Conservation (phyloP, 2,888 invertebrate genomes). For the Aphrophora alni region DNA sequence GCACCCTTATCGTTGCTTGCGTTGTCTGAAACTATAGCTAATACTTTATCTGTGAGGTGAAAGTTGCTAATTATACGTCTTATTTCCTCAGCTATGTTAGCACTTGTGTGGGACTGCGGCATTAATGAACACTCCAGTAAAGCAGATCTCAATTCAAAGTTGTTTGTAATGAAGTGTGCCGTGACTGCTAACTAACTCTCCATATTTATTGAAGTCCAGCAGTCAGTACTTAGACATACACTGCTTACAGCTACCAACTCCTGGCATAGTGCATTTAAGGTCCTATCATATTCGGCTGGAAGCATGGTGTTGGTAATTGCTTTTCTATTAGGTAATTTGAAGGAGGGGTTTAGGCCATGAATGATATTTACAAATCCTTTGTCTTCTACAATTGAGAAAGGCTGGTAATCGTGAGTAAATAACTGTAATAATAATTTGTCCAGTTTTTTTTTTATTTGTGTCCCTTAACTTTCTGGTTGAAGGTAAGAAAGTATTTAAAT, state of each 20-base stretch:
- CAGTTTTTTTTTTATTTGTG: conserved; percentile 19
- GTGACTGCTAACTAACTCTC: conserved; percentile 31
- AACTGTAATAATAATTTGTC: conserved; percentile 18
- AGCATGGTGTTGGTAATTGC: background rate
- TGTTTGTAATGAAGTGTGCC: conserved; percentile 11
- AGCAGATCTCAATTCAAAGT: conserved; percentile 21
- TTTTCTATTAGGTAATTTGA: conserved; percentile 18
- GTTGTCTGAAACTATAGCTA: conserved; percentile 27
- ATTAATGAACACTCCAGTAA: conserved; percentile 19
- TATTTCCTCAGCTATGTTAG: conserved; percentile 17
- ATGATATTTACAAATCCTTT: conserved; percentile 19
- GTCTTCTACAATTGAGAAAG: conserved; percentile 36
- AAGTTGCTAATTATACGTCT: background rate
- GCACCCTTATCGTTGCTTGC: conserved; percentile 15
- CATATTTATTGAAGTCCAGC: conserved; percentile 17
- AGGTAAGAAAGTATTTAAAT: background rate
- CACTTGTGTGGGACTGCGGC: conserved; percentile 2
- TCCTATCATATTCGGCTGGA: conserved; percentile 20
- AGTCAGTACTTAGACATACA: conserved; percentile 27
- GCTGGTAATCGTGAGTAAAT: conserved; percentile 28
- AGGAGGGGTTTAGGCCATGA: background rate
- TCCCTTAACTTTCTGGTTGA: background rate
- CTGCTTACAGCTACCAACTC: background rate
- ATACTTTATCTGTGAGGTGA: background rate
- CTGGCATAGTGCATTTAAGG: background rate